Evolutionary conservation across 1,140 invertebrate genomes (phyloP).

Genomic region (Chionoecetes opilio): DNA sequence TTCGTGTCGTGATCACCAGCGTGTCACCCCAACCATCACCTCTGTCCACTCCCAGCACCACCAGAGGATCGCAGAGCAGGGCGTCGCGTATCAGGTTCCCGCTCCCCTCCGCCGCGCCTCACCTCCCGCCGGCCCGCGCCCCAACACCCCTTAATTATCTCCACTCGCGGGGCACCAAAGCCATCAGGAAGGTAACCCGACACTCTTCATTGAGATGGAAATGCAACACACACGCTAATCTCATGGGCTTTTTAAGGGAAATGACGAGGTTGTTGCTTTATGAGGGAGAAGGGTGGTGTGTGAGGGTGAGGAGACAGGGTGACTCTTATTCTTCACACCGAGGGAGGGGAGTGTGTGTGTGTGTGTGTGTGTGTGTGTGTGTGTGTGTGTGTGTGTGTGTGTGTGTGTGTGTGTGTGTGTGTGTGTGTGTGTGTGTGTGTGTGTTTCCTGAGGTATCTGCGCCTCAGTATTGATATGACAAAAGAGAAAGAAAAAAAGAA

Average conservation of each 20-base stretch:
- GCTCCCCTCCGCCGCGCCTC: constrained; percentile 37
- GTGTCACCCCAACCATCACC: background rate
- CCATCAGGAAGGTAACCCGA: constrained; percentile 10
- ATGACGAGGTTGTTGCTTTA: no score
- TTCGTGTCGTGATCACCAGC: background rate
- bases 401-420: no score
- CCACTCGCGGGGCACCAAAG: background rate
- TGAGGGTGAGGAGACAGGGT: background rate
- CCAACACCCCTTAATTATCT: constrained; percentile 49
- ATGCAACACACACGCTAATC: constrained; percentile 24
- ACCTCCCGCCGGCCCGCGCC: background rate
- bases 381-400: no score
- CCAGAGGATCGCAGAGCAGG: background rate
- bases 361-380: no score
- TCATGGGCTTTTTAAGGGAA: no score
- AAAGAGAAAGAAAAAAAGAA: no score
- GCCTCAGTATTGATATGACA: no score
- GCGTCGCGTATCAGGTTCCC: background rate
- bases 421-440: no score
- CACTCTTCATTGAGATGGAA: constrained; percentile 57
- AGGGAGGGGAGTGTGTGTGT: no score
- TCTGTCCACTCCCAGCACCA: background rate
- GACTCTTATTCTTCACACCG: no score
- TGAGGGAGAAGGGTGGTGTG: background rate
- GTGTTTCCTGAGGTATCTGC: no score